Evolutionary conservation across 1,140 invertebrate species (phyloP), one percentile per base, ranked within the genome.

Genomic region (Choristoneura fumiferana): DNA sequence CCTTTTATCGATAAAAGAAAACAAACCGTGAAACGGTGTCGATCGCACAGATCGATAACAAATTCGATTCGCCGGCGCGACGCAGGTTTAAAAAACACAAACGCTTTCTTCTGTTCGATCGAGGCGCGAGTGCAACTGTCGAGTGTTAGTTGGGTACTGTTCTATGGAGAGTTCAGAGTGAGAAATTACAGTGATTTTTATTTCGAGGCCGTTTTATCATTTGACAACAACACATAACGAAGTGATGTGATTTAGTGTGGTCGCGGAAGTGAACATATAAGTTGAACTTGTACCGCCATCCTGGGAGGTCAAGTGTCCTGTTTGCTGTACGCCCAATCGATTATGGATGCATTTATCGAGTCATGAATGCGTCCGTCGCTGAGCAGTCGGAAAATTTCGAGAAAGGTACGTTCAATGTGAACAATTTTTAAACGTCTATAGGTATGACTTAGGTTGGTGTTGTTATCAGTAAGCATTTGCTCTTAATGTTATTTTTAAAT

Each of bases 61-160:
- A 61, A 57, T 63, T 58, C 65, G 62, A 69, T 63, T 60, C 56
- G 54, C 45, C 37, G 39, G 6, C 40, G 39, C 29, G 39, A 29
- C 40, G 39, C 29, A 35, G 43, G 67, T 74, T 72, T 68, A 58
- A 59, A 72, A 71, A 67, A 64, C n/a, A 45, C 57, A 17, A 58
- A 63, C 63, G 64, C 55, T 68, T 60, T 74, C 71, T 73, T 65
- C 43, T 64, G 68, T 68, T 63, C 22, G 22, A 58, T 57, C 65
- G 65, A 61, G 71, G 56, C 60, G 68, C 60, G 58, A 62, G 55
- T 66, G 64, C 43, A 62, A 59, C 22, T 29, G 22, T 29, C 6
- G 22, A 29, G 22, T 29, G 22, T 29, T 29, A 29, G 22, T 29
- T 29, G 22, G 22, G 22, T 29, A 29, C 22, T 29, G 22, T 29